Base-by-base conservation (phyloP, 2,888 invertebrate species). In the Drosophila emarginata region DNA sequence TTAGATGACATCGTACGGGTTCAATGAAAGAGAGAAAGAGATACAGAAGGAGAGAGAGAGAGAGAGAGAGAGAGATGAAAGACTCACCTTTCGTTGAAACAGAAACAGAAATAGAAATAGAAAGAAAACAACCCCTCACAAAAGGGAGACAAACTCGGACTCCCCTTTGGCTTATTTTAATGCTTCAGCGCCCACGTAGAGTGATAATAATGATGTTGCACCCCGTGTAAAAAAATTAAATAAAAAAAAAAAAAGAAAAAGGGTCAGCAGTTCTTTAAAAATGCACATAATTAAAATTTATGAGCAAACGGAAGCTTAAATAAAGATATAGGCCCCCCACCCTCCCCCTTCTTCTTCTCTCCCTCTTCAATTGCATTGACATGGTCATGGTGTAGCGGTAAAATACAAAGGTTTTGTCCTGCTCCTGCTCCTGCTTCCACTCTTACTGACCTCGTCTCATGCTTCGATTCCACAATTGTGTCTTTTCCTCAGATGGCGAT, bases 251-350 rank as follows among this genome's bases (percentile, higher is more conserved):
- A 14, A 39, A 39, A 1, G 12, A 15, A 52, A 62, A 72, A 64
- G 73, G 73, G 73, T 68, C 68, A 50, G 40, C 40, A n/a, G 45
- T 59, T 64, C 54, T 65, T 74, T 69, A 64, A 74, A 77, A 80
- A 84, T 84, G 87, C 78, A 80, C 76, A 80, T 79, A 84, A 82
- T 82, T 84, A 72, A 66, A 77, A 79, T 67, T 81, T 73, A 85
- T 70, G 85, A 73, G 68, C 63, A 21, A 21, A 37, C 23, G 39
- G 15, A 26, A 63, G 56, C 60, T 67, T 72, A 67, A 72, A 67
- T 72, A 67, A 62, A 72, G 72, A 72, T 67, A 72, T 52, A 63
- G 53, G 40, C 72, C 50, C 28, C 15, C 12, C 15, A 0, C 9
- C 9, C 32, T 9, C 32, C 11, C 9, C 1, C 32, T 2, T 9